Conservation (phyloP, 2,113 vertebrate genomes). For the Equus quagga region DNA sequence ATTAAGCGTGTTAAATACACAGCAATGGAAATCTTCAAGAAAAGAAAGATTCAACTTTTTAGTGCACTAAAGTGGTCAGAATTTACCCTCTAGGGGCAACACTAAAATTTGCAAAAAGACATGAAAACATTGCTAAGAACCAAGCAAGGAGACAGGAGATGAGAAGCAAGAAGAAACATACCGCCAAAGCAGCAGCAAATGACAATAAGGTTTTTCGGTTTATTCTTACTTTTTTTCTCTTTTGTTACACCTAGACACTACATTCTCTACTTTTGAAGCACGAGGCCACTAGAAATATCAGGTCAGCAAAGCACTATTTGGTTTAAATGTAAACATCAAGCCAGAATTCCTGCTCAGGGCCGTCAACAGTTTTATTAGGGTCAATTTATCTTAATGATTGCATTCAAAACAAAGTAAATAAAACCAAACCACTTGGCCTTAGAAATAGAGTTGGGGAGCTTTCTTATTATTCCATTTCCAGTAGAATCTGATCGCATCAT, state of each 20-base stretch:
- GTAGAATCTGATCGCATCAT: neutral
- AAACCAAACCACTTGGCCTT: neutral
- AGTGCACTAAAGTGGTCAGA: neutral
- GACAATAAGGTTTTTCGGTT: neutral
- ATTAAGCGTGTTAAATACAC: constrained; percentile 1
- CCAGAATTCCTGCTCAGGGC: constrained; percentile 38
- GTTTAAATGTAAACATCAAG: constrained; percentile 49
- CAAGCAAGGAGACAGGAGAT: constrained; percentile 28
- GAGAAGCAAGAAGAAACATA: neutral
- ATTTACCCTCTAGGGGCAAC: neutral
- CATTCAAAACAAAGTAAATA: constrained; percentile 42
- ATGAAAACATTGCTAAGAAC: constrained; percentile 1
- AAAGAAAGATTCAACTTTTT: constrained; percentile 40
- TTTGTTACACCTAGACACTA: neutral
- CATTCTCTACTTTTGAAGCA: constrained; percentile 6
- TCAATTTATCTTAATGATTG: neutral
- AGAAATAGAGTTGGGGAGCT: neutral
- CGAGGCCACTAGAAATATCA: neutral
- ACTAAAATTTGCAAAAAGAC: constrained; percentile 33
- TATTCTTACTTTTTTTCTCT: neutral
- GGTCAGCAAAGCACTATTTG: constrained; percentile 19
- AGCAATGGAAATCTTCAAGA: constrained; percentile 31
- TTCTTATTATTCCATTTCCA: neutral
- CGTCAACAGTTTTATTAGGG: constrained; percentile 15
- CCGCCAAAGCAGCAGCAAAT: neutral